Conservation (phyloP, 2,888 invertebrate genomes). For the Chirona hameri region DNA sequence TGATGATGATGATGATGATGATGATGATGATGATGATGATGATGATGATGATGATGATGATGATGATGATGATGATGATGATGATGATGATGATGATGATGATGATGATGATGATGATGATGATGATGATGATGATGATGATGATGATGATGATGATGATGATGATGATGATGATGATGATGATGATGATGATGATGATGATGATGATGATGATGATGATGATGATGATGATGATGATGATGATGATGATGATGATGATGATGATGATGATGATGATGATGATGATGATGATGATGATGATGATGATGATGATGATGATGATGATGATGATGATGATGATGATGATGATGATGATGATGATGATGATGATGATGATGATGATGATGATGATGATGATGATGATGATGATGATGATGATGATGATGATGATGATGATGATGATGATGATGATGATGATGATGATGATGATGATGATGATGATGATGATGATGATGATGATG, state of each 20-base stretch:
- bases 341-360: conserved; percentile 22
- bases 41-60: conserved; percentile 9
- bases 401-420: conserved; percentile 11
- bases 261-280: conserved; percentile 22
- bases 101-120: conserved; percentile 22
- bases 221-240: conserved; percentile 22
- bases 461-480: conserved; percentile 22
- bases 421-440: conserved; percentile 22
- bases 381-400: conserved; percentile 22
- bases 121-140: conserved; percentile 22
- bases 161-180: conserved; percentile 22
- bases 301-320: conserved; percentile 22
- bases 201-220: conserved; percentile 22
- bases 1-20: conserved; percentile 22
- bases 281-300: conserved; percentile 11
- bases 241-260: conserved; percentile 22
- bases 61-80: conserved; percentile 22
- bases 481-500: conserved; percentile 22
- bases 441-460: conserved; percentile 22
- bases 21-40: conserved; percentile 22
- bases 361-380: conserved; percentile 10
- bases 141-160: conserved; percentile 22
- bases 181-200: conserved; percentile 10
- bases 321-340: conserved; percentile 11
- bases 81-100: conserved; percentile 22